Base-by-base conservation (phyloP, 1,140 invertebrate genomes). In the Drosophila obscura region DNA sequence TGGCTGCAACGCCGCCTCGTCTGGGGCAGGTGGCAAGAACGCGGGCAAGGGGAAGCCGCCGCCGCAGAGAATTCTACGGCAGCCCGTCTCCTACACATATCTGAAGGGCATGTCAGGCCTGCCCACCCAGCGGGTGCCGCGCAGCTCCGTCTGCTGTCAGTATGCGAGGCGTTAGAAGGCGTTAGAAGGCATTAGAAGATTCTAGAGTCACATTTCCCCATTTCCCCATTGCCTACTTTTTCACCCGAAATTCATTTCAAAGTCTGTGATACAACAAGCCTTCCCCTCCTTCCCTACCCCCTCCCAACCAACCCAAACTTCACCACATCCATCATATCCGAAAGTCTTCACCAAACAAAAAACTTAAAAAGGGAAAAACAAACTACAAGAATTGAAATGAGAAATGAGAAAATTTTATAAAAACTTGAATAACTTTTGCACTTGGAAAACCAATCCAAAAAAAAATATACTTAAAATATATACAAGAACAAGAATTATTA, bases 11-110 rank as follows among this genome's bases (percentile, higher is more conserved):
- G 39, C 55, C 55, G 60, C 77, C n/a, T 24, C 76, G 19, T 31
- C 61, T 19, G 45, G 52, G 11, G 19, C 19, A 9, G 8, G 9
- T 3, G 11, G 4, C 80, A 92, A 78, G 43, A 41, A n/a, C n/a
- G 55, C 19, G 19, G 31, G 46, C 28, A 94, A 88, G 49, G 39
- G 46, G 19, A 94, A 95, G 88, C 94, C 95, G 75, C 94, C 94
- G 51, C 90, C 92, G 2, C 93, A 94, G 63, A 93, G 94, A 45
- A 96, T 96, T 41, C 92, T 96, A 2, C 92, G 96, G 22, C 93
- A 95, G 22, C 96, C 96, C 0, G 94, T 96, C 0, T 94, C 95
- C 0, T 96, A 96, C 90, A 96, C 95, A 2, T 96, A 96, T 87
- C 94, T 96, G 1, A 94, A 94, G 63, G 96, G 96, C 44, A 93